Evolutionary conservation across 1,140 invertebrate species (phyloP).

Genomic region (Neodiprion fabricii): DNA sequence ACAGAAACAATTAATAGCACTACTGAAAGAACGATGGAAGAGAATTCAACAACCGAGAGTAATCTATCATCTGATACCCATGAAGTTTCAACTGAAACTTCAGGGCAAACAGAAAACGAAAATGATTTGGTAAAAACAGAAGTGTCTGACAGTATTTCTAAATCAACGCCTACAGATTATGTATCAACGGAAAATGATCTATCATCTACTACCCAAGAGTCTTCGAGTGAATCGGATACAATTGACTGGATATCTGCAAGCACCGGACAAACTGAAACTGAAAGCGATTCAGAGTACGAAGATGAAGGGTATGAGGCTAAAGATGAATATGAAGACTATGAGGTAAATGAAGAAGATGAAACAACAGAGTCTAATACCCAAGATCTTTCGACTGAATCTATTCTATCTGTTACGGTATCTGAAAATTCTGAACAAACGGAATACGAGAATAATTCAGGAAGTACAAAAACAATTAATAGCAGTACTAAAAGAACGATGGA

Average conservation of each 20-base stretch:
- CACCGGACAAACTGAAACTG: neutral
- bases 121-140: neutral
- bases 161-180: neutral
- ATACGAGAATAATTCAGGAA: neutral
- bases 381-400: too few species aligned
- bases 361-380: neutral
- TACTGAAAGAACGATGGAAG: neutral
- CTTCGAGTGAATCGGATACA: slow-evolving; percentile 1
- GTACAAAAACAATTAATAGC: neutral
- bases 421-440: too few species aligned
- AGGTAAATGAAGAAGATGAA: neutral
- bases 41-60: neutral
- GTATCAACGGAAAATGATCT: neutral
- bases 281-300: too few species aligned
- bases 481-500: neutral
- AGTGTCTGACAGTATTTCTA: neutral
- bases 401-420: too few species aligned
- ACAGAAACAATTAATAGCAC: neutral
- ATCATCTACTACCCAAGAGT: neutral
- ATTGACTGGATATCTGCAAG: neutral
- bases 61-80: neutral
- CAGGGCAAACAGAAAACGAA: neutral
- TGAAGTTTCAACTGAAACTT: slow-evolving; percentile 10
- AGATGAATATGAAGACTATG: too few species aligned
- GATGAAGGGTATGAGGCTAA: too few species aligned